Percentiles rank a stretch among this genome's conserved stretches.
These are phyloP conservation scores for Montipora foliosa DNA, from an alignment of 64 coral and sea anemone genomes.

Conservation along the genomic window DNA sequence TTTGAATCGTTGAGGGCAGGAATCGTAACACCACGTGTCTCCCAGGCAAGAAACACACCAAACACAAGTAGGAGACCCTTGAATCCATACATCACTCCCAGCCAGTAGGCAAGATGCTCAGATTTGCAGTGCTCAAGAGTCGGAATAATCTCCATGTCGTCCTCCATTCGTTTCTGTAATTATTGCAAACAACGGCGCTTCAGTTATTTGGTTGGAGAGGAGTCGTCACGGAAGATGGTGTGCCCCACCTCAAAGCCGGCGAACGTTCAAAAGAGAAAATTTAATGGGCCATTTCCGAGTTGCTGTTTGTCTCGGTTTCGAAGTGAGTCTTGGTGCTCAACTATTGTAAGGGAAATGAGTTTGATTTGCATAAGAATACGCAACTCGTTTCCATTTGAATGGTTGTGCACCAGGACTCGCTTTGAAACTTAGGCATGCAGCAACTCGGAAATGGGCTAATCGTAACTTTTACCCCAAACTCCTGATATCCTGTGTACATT, in stretches of 20 bases:
- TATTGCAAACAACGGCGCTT: background rate
- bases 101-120: slow-evolving; percentile 61
- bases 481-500: slow-evolving; percentile 28
- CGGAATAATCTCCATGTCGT: slow-evolving; percentile 73
- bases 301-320: too few relatives aligned
- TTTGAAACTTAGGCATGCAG: too few relatives aligned
- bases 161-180: slow-evolving; percentile 46
- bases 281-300: too few relatives aligned
- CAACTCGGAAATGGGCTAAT: too few relatives aligned
- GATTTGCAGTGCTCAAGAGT: slow-evolving; percentile 67
- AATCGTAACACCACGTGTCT: slow-evolving; percentile 84
- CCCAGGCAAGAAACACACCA: slow-evolving; percentile 88
- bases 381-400: too few relatives aligned
- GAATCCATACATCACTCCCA: slow-evolving; percentile 68
- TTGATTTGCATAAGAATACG: too few relatives aligned
- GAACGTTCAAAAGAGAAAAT: background rate
- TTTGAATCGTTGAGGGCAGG: slow-evolving; percentile 87
- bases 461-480: background rate
- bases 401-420: too few relatives aligned
- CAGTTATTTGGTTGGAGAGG: background rate
- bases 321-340: too few relatives aligned
- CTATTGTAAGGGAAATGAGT: too few relatives aligned
- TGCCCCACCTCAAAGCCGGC: background rate
- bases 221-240: too few relatives aligned
- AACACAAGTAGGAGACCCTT: slow-evolving; percentile 80